Evolutionary conservation across 2,888 invertebrate genomes (phyloP).

Genomic region (Micropterix aruncella): DNA sequence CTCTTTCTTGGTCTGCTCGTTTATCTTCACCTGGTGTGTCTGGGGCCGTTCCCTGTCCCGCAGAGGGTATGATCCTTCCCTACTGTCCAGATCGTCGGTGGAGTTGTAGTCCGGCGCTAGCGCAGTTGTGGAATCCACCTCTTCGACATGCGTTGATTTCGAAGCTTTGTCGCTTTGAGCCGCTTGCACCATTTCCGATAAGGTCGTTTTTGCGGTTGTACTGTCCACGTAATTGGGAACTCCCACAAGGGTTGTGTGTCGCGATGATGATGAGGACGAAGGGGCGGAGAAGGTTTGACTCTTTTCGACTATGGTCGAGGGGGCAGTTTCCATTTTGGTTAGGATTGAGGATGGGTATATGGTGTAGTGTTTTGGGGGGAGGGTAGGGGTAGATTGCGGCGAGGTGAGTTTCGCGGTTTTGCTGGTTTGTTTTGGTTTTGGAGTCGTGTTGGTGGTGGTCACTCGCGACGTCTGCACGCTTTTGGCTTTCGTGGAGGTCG

Average conservation of each 20-base stretch:
- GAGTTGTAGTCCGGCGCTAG: conserved; percentile 23
- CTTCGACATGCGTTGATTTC: conserved; percentile 23
- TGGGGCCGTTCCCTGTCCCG: conserved; percentile 31
- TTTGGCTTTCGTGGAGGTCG: conserved; percentile 16
- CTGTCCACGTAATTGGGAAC: neutral
- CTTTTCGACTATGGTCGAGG: conserved; percentile 31
- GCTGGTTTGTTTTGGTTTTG: neutral
- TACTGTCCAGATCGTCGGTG: conserved; percentile 30
- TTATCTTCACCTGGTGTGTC: conserved; percentile 33
- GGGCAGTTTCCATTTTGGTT: conserved; percentile 33
- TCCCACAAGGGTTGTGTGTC: conserved; percentile 15
- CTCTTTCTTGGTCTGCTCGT: conserved; percentile 40
- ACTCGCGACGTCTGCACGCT: conserved; percentile 21
- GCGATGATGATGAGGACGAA: neutral
- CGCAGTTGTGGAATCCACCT: conserved; percentile 25
- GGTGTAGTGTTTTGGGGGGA: conserved; percentile 36
- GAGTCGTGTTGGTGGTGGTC: conserved; percentile 18
- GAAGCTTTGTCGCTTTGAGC: neutral
- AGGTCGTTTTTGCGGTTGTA: conserved; percentile 6
- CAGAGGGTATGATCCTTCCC: conserved; percentile 34
- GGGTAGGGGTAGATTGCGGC: neutral
- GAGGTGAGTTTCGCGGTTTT: neutral
- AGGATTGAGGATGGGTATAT: conserved; percentile 30
- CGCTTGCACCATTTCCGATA: neutral
- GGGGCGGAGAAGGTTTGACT: conserved; percentile 28